Percentiles rank a stretch among this genome's conserved stretches.
These are phyloP conservation scores for Helicoverpa assulta DNA, from an alignment of 2,888 invertebrate genomes.

Conservation along the genomic window DNA sequence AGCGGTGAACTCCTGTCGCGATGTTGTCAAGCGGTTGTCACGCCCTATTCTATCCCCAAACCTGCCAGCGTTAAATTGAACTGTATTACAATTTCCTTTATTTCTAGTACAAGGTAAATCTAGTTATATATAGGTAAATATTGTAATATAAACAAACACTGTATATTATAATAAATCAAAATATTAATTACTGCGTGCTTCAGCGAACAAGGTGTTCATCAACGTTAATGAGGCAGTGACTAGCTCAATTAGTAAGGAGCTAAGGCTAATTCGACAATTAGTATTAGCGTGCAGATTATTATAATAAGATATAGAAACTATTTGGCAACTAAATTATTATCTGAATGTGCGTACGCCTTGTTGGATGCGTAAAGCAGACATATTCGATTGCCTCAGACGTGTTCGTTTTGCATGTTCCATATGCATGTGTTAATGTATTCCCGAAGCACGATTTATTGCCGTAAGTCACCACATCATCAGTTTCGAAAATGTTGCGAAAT, in stretches of 20 bases:
- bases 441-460: slow-evolving; percentile 37
- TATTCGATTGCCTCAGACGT: slow-evolving; percentile 9
- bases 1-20: not conserved
- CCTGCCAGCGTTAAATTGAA: not conserved
- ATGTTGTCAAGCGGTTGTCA: not conserved
- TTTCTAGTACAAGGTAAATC: not conserved
- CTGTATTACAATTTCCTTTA: not conserved
- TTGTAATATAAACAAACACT: not conserved
- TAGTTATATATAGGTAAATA: no score
- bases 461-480: slow-evolving; percentile 12
- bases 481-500: slow-evolving; percentile 24
- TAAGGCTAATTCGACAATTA: slow-evolving; percentile 39
- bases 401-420: slow-evolving; percentile 16
- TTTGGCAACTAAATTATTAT: slow-evolving; percentile 44
- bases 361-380: slow-evolving; percentile 7
- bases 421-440: slow-evolving; percentile 45
- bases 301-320: slow-evolving; percentile 19
- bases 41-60: not conserved
- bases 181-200: slow-evolving; percentile 11
- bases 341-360: slow-evolving; percentile 6
- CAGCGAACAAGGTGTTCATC: slow-evolving; percentile 39
- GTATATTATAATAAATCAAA: not conserved
- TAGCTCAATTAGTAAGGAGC: slow-evolving; percentile 24
- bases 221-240: slow-evolving; percentile 47
- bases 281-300: slow-evolving; percentile 30